A percentile compares a stretch with the other conserved stretches of the same genome.
Conservation (phyloP, 1,140 invertebrate genomes). For the Bilobella aurantiaca region DNA sequence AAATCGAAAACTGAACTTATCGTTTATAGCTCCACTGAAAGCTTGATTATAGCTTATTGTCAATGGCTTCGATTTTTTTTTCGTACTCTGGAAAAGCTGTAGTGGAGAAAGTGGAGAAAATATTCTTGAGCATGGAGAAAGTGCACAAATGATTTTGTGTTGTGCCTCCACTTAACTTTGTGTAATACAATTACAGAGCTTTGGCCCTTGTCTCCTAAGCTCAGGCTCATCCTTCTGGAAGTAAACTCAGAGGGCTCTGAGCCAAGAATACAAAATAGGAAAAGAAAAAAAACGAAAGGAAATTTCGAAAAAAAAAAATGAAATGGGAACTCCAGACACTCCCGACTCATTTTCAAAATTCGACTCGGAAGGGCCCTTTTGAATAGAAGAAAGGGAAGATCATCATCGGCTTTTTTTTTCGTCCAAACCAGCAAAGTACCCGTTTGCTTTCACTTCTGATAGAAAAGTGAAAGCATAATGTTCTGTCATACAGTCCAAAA, state of each 20-base stretch:
- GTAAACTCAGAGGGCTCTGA: neutral
- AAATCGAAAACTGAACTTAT: too few species aligned
- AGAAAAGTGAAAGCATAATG: neutral
- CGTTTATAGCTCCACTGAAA: too few species aligned
- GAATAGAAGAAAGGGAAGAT: neutral
- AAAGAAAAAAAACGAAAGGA: neutral
- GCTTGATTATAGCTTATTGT: too few species aligned
- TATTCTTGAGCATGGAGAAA: neutral
- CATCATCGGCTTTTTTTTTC: neutral
- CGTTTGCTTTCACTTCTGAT: neutral
- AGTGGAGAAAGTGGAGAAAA: too few species aligned
- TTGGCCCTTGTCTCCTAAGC: neutral
- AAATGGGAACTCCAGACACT: too few species aligned
- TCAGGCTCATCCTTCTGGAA: neutral
- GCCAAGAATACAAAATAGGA: neutral
- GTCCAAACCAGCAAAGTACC: too few species aligned
- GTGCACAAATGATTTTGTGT: neutral
- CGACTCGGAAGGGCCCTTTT: neutral
- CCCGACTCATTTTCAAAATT: too few species aligned
- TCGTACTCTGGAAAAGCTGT: too few species aligned
- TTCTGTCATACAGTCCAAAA: too few species aligned
- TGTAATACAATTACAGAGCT: neutral
- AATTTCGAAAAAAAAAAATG: neutral
- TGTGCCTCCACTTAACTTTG: neutral
- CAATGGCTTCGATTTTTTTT: too few species aligned